Conservation (phyloP, 2,888 invertebrate genomes). For the Apodemia zela region DNA sequence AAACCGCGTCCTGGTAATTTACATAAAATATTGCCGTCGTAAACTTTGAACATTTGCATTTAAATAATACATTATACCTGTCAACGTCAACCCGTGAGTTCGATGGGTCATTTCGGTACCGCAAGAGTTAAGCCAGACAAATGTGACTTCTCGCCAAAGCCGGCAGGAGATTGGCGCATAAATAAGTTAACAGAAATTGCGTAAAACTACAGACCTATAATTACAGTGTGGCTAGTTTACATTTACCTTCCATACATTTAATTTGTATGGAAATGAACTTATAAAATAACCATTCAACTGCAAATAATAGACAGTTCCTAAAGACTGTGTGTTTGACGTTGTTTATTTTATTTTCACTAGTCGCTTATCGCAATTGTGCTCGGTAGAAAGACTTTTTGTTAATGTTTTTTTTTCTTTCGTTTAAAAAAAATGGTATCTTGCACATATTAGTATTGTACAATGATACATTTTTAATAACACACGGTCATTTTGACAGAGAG, state of each 20-base stretch:
- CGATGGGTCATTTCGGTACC: constrained; percentile 56
- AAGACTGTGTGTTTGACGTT: neutral
- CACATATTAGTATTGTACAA: too few species aligned
- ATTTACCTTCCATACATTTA: constrained; percentile 19
- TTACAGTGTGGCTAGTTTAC: constrained; percentile 24
- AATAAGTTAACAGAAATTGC: constrained; percentile 39
- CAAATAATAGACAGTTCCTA: neutral
- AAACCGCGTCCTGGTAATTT: constrained; percentile 7
- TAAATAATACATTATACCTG: constrained; percentile 27
- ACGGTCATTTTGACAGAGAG: too few species aligned
- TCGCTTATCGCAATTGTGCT: too few species aligned
- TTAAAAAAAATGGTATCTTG: too few species aligned
- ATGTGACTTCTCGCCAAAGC: constrained; percentile 53
- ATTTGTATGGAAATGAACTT: constrained; percentile 24
- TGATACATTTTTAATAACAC: too few species aligned
- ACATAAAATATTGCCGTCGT: constrained; percentile 19
- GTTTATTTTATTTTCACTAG: neutral
- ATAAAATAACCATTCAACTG: neutral
- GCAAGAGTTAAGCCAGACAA: constrained; percentile 63
- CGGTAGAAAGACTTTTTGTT: too few species aligned
- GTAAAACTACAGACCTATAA: constrained; percentile 28
- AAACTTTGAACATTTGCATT: constrained; percentile 16
- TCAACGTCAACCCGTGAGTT: constrained; percentile 34
- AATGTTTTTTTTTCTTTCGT: too few species aligned
- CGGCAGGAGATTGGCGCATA: constrained; percentile 53